Evolutionary conservation across 2,113 vertebrate species (phyloP).

Genomic region (Oreochromis spilurus): DNA sequence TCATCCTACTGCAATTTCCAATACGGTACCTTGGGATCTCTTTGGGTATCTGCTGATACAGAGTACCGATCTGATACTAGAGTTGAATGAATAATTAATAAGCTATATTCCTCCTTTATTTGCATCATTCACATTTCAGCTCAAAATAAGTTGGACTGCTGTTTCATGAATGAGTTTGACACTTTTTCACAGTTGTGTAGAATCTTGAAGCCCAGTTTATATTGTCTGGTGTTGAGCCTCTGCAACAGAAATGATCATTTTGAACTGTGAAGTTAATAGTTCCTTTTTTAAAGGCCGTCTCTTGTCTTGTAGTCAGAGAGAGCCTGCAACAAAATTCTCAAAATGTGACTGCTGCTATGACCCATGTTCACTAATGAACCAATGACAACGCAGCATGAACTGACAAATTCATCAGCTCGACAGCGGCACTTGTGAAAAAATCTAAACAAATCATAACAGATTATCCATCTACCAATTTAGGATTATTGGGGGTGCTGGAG

Average conservation of each 20-base stretch:
- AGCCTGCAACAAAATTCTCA: background rate
- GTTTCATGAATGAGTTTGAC: background rate
- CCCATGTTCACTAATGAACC: background rate
- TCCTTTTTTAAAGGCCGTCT: background rate
- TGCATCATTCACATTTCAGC: background rate
- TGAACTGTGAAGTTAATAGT: background rate
- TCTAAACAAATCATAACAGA: background rate
- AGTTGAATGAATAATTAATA: background rate
- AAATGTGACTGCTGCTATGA: background rate
- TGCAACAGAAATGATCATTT: background rate
- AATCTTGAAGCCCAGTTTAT: background rate
- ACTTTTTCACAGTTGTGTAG: background rate
- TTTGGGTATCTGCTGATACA: background rate
- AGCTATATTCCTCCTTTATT: background rate
- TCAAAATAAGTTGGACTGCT: background rate
- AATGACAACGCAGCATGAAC: background rate
- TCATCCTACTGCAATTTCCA: background rate
- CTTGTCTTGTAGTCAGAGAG: background rate
- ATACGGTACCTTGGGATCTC: fast-evolving
- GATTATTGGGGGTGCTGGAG: background rate
- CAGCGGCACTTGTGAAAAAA: background rate
- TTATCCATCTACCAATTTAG: background rate
- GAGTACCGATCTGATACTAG: background rate
- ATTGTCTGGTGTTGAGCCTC: background rate
- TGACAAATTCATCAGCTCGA: background rate